phyloP scores from a whole-genome alignment of 2,113 vertebrate genomes.

The Corythoichthys intestinalis region DNA sequence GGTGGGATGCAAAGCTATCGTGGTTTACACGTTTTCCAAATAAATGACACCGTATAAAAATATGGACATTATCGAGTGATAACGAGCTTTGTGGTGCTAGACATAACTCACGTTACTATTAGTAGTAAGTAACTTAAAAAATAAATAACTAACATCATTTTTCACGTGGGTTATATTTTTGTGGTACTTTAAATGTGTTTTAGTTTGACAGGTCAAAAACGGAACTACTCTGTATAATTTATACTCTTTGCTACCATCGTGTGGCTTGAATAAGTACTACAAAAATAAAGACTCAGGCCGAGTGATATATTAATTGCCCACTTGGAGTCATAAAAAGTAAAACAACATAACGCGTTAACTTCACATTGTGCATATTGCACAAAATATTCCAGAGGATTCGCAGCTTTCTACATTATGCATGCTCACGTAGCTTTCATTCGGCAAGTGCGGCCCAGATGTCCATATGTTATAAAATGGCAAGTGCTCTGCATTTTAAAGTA shows the following conservation, averaged over 20 bases:
- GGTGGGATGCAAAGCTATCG: not conserved
- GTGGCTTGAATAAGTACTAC: not conserved
- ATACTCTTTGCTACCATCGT: not conserved
- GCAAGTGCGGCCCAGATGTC: not conserved
- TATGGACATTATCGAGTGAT: not conserved
- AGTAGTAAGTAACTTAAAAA: too few relatives aligned
- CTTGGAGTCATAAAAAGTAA: not conserved
- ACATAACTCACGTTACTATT: not conserved
- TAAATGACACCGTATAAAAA: not conserved
- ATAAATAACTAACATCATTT: too few relatives aligned
- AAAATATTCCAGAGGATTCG: not conserved
- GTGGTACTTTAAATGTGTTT: not conserved
- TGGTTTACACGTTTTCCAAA: slow-evolving; percentile 44
- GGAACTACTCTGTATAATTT: not conserved
- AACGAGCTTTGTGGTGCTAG: not conserved
- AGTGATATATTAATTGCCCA: not conserved
- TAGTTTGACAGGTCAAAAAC: not conserved
- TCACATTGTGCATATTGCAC: not conserved
- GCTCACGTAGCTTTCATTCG: not conserved
- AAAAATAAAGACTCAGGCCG: not conserved
- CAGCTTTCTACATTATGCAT: not conserved
- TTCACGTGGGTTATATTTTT: not conserved
- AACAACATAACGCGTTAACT: not conserved
- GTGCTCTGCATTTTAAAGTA: not conserved
- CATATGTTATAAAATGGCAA: not conserved